phyloP scores from a whole-genome alignment of 1,140 invertebrate genomes.

The Cydia splendana region DNA sequence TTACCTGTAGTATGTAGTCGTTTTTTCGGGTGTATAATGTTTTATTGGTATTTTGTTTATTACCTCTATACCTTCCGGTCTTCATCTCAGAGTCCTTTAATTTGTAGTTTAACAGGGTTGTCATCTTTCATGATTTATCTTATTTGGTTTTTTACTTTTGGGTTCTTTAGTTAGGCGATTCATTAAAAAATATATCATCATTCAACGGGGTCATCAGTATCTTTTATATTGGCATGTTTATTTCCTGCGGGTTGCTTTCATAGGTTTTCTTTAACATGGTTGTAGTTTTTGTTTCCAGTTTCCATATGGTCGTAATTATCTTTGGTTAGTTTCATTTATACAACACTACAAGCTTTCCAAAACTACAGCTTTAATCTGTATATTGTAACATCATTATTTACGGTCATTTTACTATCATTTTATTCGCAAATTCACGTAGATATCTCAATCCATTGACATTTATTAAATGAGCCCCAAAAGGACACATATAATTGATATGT shows the following conservation, averaged over 20 bases:
- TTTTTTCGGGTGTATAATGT: neutral
- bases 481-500: constrained; percentile 73
- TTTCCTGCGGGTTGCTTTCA: neutral
- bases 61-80: neutral
- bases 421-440: no score
- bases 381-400: neutral
- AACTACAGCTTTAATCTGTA: neutral
- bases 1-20: neutral
- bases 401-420: neutral
- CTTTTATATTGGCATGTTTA: neutral
- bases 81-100: neutral
- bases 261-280: neutral
- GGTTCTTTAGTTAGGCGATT: no score
- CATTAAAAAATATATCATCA: neutral
- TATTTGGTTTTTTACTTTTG: no score
- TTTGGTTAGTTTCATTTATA: neutral
- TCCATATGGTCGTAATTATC: neutral
- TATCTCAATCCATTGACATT: neutral
- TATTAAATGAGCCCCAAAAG: constrained; percentile 34
- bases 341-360: no score
- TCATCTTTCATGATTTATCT: no score
- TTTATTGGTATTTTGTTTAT: neutral
- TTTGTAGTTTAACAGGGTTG: no score
- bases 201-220: neutral
- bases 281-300: neutral